Base-by-base conservation (phyloP, 2,113 vertebrate genomes). In the Ancistrus triradiatus region DNA sequence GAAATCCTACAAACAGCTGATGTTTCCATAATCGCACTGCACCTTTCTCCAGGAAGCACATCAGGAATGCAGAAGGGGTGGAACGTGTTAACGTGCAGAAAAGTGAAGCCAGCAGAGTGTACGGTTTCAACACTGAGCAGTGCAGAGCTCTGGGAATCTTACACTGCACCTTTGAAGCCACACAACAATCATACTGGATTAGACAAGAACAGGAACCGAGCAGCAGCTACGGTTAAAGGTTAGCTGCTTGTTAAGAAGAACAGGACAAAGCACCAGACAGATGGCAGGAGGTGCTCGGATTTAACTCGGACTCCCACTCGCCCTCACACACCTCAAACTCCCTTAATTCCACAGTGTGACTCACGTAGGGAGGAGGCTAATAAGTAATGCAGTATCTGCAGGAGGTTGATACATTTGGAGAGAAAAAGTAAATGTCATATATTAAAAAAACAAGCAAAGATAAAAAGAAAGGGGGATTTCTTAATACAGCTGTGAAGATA, bases 11-110 rank as follows among this genome's bases (percentile, higher is more conserved):
- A 2, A 56, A 56, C 14, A 40, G 21, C 33, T 56, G 53, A 56
- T 31, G 27, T 31, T 7, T 7, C 7, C 27, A 31, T 31, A 7
- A 31, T 7, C 27, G 27, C 27, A 15, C 14, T 28, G 37, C 47
- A 38, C 21, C 33, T 40, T 59, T 38, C 55, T 37, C 24, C 19
- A 14, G 3, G 3, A 7, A 28, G 31, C 33, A 38, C 27, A 65
- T 28, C 7, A 73, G 71, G 71, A 73, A 60, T 65, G 56, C 56
- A 11, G 51, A 53, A 8, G 44, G 55, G 60, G 46, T 4, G 19
- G 63, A 35, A 53, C 31, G 11, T 48, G n/a, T 59, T 60, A 37
- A 67, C 63, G n/a, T n/a, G 28, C 22, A 9, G 11, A 40, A 48
- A 69, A 55, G 28, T 55, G 2, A 8, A 53, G 22, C 24, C 49